A percentile compares a stretch with the other conserved stretches of the same genome.
Evolutionary conservation across 64 coral and sea anemone genomes (phyloP).

Genomic region (Hydrozoanthus tunicans): DNA sequence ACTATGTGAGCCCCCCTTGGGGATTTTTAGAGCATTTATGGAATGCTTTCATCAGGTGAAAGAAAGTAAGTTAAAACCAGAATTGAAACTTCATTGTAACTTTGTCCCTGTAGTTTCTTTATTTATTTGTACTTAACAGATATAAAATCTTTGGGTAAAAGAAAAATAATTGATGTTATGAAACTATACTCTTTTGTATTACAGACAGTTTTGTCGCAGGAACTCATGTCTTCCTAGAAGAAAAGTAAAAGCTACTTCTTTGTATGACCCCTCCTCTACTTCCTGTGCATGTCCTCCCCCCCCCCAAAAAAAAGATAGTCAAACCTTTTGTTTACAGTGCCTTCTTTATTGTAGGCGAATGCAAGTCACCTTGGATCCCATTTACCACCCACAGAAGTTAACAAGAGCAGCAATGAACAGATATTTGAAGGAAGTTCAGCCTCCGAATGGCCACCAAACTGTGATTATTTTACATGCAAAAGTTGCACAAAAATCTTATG

Average conservation of each 20-base stretch:
- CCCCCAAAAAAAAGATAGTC: not conserved
- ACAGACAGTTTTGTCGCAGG: not conserved
- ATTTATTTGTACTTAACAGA: too few relatives aligned
- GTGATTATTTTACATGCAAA: slow-evolving; percentile 99
- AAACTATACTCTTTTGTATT: not conserved
- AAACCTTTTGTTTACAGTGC: not conserved
- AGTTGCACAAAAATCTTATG: slow-evolving; percentile 99
- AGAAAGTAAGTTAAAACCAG: too few relatives aligned
- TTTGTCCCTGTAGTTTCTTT: too few relatives aligned
- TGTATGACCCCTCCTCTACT: not conserved
- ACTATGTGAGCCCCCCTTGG: too few relatives aligned
- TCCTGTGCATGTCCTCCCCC: too few relatives aligned
- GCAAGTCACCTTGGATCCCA: slow-evolving; percentile 8
- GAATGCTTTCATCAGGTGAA: too few relatives aligned
- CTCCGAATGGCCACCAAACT: slow-evolving; percentile 89
- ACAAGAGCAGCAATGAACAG: slow-evolving; percentile 86
- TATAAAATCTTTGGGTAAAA: too few relatives aligned
- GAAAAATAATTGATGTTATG: too few relatives aligned
- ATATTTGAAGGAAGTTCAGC: slow-evolving; percentile 82
- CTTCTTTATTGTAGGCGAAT: not conserved
- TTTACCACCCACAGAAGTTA: slow-evolving; percentile 64
- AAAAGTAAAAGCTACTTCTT: too few relatives aligned
- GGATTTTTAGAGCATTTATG: too few relatives aligned
- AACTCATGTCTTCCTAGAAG: too few relatives aligned
- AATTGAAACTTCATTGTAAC: too few relatives aligned